Evolutionary conservation across 2,797 vertebrate genomes (phyloP).

Genomic region (Sebastes aleutianus): DNA sequence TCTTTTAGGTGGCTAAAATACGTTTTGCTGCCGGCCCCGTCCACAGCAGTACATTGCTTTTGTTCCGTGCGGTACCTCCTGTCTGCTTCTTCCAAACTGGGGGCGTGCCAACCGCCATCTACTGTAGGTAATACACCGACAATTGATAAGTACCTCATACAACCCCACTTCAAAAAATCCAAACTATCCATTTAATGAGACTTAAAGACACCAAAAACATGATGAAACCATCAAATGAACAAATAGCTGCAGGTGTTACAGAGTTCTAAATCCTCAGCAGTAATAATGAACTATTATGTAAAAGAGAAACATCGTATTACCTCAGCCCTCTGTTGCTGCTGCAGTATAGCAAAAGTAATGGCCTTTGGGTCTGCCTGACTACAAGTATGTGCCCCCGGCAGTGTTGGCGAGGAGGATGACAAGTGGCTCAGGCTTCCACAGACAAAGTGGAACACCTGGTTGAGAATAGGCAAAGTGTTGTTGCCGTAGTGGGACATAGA

Average conservation of each 20-base stretch:
- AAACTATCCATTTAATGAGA: not conserved
- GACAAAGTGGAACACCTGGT: conserved; percentile 82
- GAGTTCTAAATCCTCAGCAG: not conserved
- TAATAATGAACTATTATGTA: not conserved
- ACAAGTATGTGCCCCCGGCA: conserved; percentile 64
- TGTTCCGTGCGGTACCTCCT: no score
- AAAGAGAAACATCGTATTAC: conserved; percentile 44
- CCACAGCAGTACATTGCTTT: no score
- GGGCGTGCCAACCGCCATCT: no score
- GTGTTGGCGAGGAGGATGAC: conserved; percentile 30
- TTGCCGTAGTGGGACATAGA: conserved; percentile 53
- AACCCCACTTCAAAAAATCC: no score
- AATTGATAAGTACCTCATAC: no score
- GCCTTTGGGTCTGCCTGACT: conserved; percentile 80
- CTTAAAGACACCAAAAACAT: not conserved
- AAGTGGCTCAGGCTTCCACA: conserved; percentile 74
- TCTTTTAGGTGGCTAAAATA: no score
- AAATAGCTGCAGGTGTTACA: not conserved
- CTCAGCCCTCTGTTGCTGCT: conserved; percentile 86
- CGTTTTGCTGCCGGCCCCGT: no score
- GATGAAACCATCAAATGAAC: not conserved
- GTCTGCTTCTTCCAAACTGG: no score
- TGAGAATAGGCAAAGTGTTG: conserved; percentile 76
- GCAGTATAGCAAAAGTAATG: conserved; percentile 81
- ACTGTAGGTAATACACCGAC: no score